Conservation (phyloP, 2,113 vertebrate genomes). For the Eulemur macaco region DNA sequence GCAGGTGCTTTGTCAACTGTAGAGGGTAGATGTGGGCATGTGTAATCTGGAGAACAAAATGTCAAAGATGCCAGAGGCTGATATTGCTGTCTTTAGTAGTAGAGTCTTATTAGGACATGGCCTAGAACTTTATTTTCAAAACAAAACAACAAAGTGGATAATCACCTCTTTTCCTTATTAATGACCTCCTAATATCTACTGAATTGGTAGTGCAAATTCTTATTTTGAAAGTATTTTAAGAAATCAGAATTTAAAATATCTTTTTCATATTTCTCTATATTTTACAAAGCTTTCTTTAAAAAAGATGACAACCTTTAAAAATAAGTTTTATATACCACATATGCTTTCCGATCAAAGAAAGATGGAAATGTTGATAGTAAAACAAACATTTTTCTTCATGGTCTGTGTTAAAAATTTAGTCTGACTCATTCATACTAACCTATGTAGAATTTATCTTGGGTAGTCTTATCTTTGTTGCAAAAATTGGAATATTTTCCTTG, state of each 20-base stretch:
- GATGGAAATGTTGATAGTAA: background rate
- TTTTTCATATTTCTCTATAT: background rate
- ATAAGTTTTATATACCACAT: background rate
- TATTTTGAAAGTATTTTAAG: background rate
- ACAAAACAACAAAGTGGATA: background rate
- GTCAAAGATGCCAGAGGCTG: background rate
- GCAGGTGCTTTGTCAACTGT: background rate
- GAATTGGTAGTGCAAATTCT: background rate
- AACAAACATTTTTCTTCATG: slow-evolving; percentile 20
- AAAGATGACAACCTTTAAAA: background rate
- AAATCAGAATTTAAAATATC: background rate
- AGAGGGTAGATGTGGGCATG: background rate
- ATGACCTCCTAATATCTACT: background rate
- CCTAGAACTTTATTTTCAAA: background rate
- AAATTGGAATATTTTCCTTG: background rate
- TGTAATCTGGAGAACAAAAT: background rate
- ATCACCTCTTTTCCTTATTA: background rate
- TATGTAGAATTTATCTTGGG: background rate
- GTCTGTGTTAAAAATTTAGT: background rate
- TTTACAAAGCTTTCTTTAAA: slow-evolving; percentile 7
- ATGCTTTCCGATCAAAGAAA: background rate
- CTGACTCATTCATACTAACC: background rate
- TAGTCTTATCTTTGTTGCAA: background rate
- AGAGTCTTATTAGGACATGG: background rate
- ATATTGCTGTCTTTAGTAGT: background rate